Percentiles rank a stretch among this genome's conserved stretches.
Evolutionary conservation across 2,797 vertebrate species (phyloP).

Genomic region (Sebastes itinus): DNA sequence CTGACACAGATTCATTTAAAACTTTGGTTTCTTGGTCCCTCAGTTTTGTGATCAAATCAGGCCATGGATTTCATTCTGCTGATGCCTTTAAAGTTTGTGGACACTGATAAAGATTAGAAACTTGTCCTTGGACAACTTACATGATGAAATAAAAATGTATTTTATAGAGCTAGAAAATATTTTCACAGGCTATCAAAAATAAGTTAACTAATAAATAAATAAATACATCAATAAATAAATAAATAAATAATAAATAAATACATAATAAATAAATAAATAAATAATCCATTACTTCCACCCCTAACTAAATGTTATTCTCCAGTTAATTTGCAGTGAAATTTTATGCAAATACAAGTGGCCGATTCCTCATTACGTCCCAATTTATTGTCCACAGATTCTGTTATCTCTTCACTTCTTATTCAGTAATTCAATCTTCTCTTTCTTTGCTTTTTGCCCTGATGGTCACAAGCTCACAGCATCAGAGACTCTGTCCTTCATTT

Average conservation of each 20-base stretch:
- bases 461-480: neutral
- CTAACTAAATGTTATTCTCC: neutral
- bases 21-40: neutral
- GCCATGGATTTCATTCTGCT: neutral
- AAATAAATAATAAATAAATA: neutral
- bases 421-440: neutral
- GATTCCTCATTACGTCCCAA: neutral
- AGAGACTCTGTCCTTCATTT: neutral
- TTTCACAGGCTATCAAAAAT: neutral
- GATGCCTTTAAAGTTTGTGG: neutral
- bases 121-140: neutral
- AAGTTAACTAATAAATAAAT: neutral
- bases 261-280: too few relatives aligned
- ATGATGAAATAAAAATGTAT: neutral
- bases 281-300: neutral
- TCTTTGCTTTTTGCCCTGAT: neutral
- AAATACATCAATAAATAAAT: too few relatives aligned
- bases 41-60: neutral
- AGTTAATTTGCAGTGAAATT: neutral
- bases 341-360: neutral
- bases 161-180: neutral
- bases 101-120: neutral
- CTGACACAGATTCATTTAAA: neutral
- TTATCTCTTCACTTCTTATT: neutral
- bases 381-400: neutral